A percentile compares a stretch with the other conserved stretches of the same genome.
phyloP scores from a whole-genome alignment of 2,888 invertebrate species.

The Blera fallax region DNA sequence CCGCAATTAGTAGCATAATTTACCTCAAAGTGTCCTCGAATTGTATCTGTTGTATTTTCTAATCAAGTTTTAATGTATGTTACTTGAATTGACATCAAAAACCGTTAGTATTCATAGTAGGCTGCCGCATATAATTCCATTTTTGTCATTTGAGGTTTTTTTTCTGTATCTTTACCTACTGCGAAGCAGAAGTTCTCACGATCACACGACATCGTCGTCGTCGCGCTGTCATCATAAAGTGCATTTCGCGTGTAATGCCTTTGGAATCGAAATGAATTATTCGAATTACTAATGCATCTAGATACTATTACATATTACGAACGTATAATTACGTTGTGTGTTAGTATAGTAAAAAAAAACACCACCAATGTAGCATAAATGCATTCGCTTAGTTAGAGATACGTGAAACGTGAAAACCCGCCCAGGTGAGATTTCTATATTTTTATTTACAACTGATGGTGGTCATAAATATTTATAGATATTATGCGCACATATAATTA shows the following conservation, averaged over 20 bases:
- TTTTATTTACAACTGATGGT: conserved; percentile 54
- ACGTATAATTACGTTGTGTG: conserved; percentile 62
- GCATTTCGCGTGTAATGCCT: conserved; percentile 69
- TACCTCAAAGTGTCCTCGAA: conserved; percentile 54
- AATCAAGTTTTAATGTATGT: conserved; percentile 9
- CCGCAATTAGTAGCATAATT: conserved; percentile 55
- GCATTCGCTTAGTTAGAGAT: conserved; percentile 41
- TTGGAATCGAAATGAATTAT: conserved; percentile 68
- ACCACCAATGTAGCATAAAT: conserved; percentile 52
- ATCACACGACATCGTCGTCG: conserved; percentile 61
- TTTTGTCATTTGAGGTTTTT: conserved; percentile 45
- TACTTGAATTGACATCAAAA: conserved; percentile 29
- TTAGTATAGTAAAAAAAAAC: conserved; percentile 37
- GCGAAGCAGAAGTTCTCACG: conserved; percentile 65
- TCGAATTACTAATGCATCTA: conserved; percentile 69
- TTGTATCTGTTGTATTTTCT: conserved; percentile 9
- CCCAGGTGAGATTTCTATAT: conserved; percentile 58
- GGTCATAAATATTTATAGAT: conserved; percentile 72
- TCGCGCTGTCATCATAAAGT: conserved; percentile 59
- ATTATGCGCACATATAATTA: conserved; percentile 63
- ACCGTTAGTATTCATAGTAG: conserved; percentile 66
- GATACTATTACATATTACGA: conserved; percentile 65
- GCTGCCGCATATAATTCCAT: conserved; percentile 39
- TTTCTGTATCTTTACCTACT: background rate
- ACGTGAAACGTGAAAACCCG: conserved; percentile 58